A percentile compares a stretch with the other conserved stretches of the same genome.
These are phyloP conservation scores for Macrocentrus cingulum DNA, from an alignment of 1,140 invertebrate species.

Conservation along the genomic window DNA sequence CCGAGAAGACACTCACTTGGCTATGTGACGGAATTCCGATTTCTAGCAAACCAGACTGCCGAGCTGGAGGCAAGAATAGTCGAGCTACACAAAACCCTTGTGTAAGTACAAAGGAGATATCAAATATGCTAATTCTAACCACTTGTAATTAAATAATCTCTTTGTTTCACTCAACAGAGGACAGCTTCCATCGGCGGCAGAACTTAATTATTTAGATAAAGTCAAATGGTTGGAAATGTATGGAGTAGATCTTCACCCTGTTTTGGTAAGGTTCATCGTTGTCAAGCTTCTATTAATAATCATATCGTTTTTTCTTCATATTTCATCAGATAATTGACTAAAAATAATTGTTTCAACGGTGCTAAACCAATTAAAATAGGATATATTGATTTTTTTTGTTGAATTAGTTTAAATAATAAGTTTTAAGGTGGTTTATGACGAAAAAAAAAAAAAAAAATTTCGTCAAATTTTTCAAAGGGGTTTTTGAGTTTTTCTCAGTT, in stretches of 20 bases:
- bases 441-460: neutral
- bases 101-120: conserved; percentile 63
- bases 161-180: conserved; percentile 63
- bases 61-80: conserved; percentile 87
- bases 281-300: too few relatives aligned
- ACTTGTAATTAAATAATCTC: neutral
- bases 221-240: conserved; percentile 84
- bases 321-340: too few relatives aligned
- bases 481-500: too few relatives aligned
- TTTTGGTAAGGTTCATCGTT: conserved; percentile 69
- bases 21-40: conserved; percentile 96
- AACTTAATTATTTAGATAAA: conserved; percentile 76
- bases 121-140: conserved; percentile 1
- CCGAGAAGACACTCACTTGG: conserved; percentile 82
- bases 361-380: too few relatives aligned
- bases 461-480: neutral
- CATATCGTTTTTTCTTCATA: too few relatives aligned
- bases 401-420: too few relatives aligned
- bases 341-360: too few relatives aligned
- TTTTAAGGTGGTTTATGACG: too few relatives aligned
- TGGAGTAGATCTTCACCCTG: conserved; percentile 78
- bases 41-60: conserved; percentile 89
- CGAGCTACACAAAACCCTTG: conserved; percentile 84
- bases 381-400: too few relatives aligned
- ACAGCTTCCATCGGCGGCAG: conserved; percentile 70